Evolutionary conservation across 2,113 vertebrate species (phyloP).

Genomic region (Sinocyclocheilus grahami): DNA sequence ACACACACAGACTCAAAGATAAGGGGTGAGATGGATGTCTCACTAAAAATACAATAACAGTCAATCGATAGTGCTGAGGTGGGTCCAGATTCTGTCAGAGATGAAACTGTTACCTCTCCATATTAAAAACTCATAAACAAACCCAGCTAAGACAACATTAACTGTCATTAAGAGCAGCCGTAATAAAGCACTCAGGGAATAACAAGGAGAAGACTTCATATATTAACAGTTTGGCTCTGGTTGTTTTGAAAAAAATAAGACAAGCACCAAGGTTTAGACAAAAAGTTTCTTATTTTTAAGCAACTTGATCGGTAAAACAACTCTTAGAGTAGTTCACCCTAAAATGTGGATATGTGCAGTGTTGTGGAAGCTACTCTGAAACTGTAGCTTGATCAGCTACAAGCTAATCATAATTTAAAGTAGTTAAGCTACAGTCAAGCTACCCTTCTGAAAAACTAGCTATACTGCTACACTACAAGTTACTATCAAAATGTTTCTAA

Average conservation of each 20-base stretch:
- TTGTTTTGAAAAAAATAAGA: not conserved
- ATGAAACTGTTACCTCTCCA: conserved; percentile 41
- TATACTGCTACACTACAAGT: too few species aligned
- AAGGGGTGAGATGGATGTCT: conserved; percentile 41
- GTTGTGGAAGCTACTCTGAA: too few species aligned
- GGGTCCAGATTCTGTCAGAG: conserved; percentile 53
- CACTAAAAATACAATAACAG: conserved; percentile 45
- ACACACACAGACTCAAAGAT: conserved; percentile 49
- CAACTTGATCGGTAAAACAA: too few species aligned
- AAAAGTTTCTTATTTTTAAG: not conserved
- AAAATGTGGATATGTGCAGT: too few species aligned
- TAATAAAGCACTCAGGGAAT: not conserved
- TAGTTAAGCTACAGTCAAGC: too few species aligned
- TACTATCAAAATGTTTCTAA: too few species aligned
- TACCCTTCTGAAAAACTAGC: too few species aligned
- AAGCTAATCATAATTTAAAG: too few species aligned
- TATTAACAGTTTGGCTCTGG: not conserved
- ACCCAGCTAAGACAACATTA: conserved; percentile 20
- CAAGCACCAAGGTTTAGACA: not conserved
- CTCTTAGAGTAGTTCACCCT: too few species aligned
- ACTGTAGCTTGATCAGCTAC: too few species aligned
- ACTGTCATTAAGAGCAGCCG: not conserved
- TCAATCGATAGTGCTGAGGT: conserved; percentile 48
- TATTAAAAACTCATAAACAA: conserved; percentile 42
- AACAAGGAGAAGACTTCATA: not conserved